These are phyloP conservation scores for Paramormyrops hopkinsi DNA, from an alignment of 2,797 vertebrate species.

Conservation along the genomic window DNA sequence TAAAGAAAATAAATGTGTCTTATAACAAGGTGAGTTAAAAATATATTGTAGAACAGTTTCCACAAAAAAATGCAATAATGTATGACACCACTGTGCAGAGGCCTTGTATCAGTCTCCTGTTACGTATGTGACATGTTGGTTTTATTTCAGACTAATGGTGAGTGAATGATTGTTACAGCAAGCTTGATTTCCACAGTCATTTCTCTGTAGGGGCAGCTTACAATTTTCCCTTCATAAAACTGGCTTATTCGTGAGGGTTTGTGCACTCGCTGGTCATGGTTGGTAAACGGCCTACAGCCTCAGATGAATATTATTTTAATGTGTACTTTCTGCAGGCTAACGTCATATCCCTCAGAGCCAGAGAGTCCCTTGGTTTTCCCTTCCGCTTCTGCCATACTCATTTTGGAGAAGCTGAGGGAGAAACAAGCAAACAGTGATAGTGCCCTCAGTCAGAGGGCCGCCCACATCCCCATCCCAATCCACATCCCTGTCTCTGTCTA, in stretches of 20 bases:
- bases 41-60: neutral
- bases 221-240: neutral
- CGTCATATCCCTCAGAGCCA: neutral
- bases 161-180: neutral
- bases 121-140: neutral
- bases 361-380: neutral
- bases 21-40: neutral
- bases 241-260: neutral
- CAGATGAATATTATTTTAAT: neutral
- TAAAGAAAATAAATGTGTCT: slow-evolving; percentile 5
- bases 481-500: neutral
- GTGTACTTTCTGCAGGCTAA: neutral
- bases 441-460: neutral
- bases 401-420: neutral
- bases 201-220: neutral
- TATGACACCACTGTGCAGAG: neutral
- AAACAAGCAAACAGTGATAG: neutral
- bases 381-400: neutral
- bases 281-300: neutral
- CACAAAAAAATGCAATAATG: neutral
- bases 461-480: neutral
- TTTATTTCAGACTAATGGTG: neutral
- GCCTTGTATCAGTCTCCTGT: neutral
- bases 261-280: neutral
- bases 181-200: neutral